Conservation (phyloP, 2,797 vertebrate species). For the Ceryle rudis region DNA sequence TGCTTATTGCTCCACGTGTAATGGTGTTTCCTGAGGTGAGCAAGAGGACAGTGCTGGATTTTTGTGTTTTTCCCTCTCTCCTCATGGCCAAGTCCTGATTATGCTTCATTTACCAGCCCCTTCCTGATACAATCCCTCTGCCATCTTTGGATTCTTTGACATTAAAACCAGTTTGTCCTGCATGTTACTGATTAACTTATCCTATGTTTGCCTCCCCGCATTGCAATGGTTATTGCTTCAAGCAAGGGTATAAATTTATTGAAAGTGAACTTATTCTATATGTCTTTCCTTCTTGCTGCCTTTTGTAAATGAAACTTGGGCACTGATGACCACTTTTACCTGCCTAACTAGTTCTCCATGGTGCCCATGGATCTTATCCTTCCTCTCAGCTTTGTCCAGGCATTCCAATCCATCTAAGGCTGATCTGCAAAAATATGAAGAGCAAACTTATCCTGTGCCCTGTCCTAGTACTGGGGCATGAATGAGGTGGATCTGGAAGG, state of each 20-base stretch:
- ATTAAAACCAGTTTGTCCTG: not conserved
- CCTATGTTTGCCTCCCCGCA: not conserved
- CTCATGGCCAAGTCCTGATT: not conserved
- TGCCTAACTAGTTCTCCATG: not conserved
- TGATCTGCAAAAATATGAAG: not conserved
- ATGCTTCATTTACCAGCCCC: not conserved
- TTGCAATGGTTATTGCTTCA: not conserved
- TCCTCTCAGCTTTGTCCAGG: not conserved
- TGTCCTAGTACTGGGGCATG: not conserved
- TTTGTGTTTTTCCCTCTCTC: not conserved
- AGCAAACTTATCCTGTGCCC: not conserved
- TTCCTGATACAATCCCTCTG: not conserved
- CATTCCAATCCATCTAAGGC: not conserved
- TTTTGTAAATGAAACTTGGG: not conserved
- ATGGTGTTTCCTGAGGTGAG: not conserved
- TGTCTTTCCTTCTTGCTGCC: not conserved
- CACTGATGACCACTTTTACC: not conserved
- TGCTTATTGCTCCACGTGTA: not conserved
- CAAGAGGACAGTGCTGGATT: not conserved
- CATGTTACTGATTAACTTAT: not conserved
- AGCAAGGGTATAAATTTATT: not conserved
- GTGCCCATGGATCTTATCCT: not conserved
- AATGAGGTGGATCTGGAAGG: not conserved
- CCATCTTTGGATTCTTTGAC: not conserved
- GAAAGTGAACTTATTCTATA: not conserved